These are phyloP conservation scores for Onychomys arenicola DNA, from an alignment of 2,797 vertebrate species.

Conservation along the genomic window DNA sequence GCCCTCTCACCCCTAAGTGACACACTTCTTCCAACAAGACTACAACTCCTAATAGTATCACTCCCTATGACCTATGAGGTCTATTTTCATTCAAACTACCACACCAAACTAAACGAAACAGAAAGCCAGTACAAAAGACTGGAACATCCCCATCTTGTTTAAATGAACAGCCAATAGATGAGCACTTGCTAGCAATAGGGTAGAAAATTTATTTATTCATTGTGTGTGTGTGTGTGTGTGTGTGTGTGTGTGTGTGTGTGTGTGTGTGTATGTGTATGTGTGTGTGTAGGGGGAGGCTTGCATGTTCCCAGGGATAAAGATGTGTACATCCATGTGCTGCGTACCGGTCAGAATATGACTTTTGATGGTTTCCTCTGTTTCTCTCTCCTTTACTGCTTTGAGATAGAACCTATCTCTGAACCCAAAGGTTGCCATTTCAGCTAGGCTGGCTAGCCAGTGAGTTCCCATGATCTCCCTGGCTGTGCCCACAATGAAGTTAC, in stretches of 20 bases:
- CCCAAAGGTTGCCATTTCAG: neutral
- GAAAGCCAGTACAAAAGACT: neutral
- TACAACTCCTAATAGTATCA: neutral
- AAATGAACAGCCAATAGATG: neutral
- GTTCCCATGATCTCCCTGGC: neutral
- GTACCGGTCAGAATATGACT: neutral
- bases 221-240: neutral
- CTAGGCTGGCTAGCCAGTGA: neutral
- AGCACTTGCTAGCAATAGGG: neutral
- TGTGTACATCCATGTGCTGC: neutral
- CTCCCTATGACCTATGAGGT: neutral
- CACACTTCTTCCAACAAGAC: neutral
- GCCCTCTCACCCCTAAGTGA: neutral
- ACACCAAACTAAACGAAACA: neutral
- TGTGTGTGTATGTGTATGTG: no score
- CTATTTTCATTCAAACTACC: neutral
- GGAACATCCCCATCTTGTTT: neutral
- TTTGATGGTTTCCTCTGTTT: neutral
- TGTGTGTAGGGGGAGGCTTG: neutral
- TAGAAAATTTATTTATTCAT: neutral
- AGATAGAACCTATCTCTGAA: neutral
- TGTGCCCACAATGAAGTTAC: neutral
- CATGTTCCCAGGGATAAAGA: neutral
- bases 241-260: no score
- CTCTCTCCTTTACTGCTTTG: neutral